A percentile compares a stretch with the other conserved stretches of the same genome.
phyloP scores from a whole-genome alignment of 2,113 vertebrate species.

The Craseonycteris thonglongyai region DNA sequence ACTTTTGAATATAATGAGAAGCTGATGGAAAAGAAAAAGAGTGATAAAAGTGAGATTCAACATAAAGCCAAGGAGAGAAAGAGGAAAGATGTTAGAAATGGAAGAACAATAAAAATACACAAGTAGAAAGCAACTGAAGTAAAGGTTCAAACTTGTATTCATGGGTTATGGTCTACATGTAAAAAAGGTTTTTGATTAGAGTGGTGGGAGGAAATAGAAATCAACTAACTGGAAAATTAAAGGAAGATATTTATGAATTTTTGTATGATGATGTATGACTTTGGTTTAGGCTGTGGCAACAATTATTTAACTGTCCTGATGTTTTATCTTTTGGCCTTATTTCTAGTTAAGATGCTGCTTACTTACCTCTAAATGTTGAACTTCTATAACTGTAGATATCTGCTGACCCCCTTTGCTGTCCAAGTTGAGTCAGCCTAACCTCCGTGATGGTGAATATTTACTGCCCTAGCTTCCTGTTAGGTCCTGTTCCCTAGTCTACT shows the following conservation, averaged over 20 bases:
- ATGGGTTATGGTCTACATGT: neutral
- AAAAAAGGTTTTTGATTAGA: neutral
- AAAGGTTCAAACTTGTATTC: neutral
- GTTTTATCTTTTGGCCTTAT: neutral
- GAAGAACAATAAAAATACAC: neutral
- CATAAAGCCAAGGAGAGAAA: neutral
- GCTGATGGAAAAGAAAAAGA: neutral
- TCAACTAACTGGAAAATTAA: neutral
- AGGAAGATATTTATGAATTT: neutral
- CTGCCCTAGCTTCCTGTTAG: neutral
- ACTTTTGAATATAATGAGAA: neutral
- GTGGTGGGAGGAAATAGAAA: neutral
- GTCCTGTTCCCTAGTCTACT: neutral
- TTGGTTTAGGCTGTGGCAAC: neutral
- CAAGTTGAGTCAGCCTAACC: neutral
- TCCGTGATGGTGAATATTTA: neutral
- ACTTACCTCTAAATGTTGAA: neutral
- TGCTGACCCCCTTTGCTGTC: neutral
- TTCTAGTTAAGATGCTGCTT: neutral
- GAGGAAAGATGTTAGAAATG: neutral
- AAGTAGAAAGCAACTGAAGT: neutral
- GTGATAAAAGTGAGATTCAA: neutral
- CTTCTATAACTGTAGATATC: neutral
- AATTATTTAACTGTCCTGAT: neutral
- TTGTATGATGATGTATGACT: neutral